These are phyloP conservation scores for Zaprionus nigranus DNA, from an alignment of 1,140 invertebrate species.

Conservation along the genomic window DNA sequence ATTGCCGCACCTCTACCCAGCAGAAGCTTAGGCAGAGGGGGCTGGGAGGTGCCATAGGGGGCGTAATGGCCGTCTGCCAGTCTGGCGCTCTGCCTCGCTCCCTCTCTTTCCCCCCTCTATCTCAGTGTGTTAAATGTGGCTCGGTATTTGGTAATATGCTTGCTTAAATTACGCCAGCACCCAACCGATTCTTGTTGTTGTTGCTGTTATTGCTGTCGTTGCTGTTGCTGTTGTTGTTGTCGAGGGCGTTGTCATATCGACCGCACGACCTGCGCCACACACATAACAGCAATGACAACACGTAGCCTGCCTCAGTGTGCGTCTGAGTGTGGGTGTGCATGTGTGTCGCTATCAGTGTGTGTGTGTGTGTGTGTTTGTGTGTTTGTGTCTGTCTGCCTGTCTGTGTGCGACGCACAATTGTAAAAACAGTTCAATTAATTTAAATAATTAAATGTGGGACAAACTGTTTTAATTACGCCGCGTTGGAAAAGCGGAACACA, in stretches of 20 bases:
- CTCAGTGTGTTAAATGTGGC: constrained; percentile 60
- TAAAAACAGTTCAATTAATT: constrained; percentile 82
- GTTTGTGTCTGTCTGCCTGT: neutral
- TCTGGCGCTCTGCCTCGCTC: neutral
- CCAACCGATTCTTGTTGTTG: constrained; percentile 22
- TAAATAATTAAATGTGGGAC: constrained; percentile 78
- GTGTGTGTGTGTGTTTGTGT: neutral
- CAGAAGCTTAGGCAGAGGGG: neutral
- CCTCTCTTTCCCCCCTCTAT: neutral
- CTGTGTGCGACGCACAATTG: constrained; percentile 46
- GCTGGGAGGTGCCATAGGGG: neutral
- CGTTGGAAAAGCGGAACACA: constrained; percentile 31
- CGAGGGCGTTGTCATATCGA: constrained; percentile 79
- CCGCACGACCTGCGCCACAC: constrained; percentile 69
- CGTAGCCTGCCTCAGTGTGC: neutral
- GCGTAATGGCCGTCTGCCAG: constrained; percentile 3
- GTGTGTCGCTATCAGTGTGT: neutral
- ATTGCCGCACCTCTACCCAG: constrained; percentile 66
- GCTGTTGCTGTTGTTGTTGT: constrained; percentile 26
- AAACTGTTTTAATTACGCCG: constrained; percentile 79
- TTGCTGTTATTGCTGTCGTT: constrained; percentile 18
- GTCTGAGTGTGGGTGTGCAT: constrained; percentile 1
- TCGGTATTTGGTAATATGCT: constrained; percentile 74
- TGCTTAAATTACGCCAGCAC: constrained; percentile 72
- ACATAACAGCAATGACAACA: constrained; percentile 46